These are phyloP conservation scores for Xerus rutilus DNA, from an alignment of 2,797 vertebrate genomes.

Conservation along the genomic window DNA sequence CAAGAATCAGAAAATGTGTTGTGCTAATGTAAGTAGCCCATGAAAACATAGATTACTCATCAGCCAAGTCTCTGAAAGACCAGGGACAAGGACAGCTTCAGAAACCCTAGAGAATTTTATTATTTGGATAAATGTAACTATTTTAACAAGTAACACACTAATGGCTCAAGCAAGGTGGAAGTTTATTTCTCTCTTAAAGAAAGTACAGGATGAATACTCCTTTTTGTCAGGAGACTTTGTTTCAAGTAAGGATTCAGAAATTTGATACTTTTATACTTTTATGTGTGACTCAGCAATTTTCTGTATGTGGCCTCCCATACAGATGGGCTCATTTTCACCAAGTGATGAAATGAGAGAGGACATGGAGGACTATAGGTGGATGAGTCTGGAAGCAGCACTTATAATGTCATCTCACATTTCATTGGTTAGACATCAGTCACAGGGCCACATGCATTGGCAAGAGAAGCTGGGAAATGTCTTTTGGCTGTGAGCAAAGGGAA, in stretches of 20 bases:
- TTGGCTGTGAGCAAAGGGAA: background rate
- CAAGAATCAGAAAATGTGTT: background rate
- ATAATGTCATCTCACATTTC: background rate
- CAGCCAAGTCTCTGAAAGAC: background rate
- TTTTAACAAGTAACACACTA: background rate
- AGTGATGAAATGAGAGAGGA: background rate
- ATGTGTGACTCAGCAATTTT: background rate
- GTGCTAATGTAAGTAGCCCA: background rate
- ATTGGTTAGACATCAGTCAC: background rate
- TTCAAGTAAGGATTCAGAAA: background rate
- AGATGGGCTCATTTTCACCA: background rate
- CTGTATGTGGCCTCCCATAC: background rate
- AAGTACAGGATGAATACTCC: background rate
- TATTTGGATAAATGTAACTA: background rate
- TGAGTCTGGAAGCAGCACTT: background rate
- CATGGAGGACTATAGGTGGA: background rate
- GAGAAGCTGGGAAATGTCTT: background rate
- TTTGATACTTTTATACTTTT: background rate
- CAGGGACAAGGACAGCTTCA: background rate
- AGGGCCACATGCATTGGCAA: background rate
- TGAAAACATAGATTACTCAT: background rate
- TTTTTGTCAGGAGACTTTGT: background rate
- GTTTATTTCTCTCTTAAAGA: background rate
- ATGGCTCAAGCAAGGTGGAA: background rate
- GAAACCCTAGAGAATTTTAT: background rate